phyloP scores from a whole-genome alignment of 1,140 invertebrate genomes.

The Hypsibius dujardini region DNA sequence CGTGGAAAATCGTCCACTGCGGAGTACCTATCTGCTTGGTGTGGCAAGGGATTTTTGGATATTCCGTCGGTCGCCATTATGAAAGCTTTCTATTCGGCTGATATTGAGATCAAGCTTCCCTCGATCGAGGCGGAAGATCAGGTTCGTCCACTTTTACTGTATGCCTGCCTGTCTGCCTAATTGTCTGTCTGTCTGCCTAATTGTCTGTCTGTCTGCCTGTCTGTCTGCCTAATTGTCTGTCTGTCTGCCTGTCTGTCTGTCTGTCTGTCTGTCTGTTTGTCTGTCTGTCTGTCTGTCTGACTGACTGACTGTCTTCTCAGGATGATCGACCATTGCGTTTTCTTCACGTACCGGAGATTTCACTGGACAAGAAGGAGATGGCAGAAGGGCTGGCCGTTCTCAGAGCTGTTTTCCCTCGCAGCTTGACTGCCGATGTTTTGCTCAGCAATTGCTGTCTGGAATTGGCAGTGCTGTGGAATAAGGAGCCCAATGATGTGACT shows the following conservation, averaged over 20 bases:
- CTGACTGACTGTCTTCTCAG: too few species aligned
- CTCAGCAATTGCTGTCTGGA: conserved; percentile 75
- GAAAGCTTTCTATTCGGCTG: not conserved
- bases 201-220: too few species aligned
- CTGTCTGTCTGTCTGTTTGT: too few species aligned
- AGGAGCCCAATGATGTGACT: conserved; percentile 47
- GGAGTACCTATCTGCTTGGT: not conserved
- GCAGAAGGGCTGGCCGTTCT: not conserved
- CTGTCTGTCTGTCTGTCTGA: too few species aligned
- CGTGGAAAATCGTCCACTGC: not conserved
- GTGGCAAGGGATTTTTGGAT: not conserved
- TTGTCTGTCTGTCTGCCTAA: too few species aligned
- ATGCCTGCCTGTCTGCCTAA: too few species aligned
- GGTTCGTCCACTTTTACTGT: too few species aligned
- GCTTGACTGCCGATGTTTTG: conserved; percentile 54
- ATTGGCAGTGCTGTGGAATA: conserved; percentile 64
- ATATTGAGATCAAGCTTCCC: not conserved
- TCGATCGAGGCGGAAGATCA: not conserved
- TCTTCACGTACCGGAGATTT: not conserved
- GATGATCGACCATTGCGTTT: conserved; percentile 2
- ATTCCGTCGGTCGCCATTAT: not conserved
- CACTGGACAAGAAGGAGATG: not conserved
- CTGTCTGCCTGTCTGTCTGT: too few species aligned
- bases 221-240: too few species aligned
- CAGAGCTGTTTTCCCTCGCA: conserved; percentile 50